These are phyloP conservation scores for Lycaena phlaeas DNA, from an alignment of 2,888 invertebrate species.

Conservation along the genomic window DNA sequence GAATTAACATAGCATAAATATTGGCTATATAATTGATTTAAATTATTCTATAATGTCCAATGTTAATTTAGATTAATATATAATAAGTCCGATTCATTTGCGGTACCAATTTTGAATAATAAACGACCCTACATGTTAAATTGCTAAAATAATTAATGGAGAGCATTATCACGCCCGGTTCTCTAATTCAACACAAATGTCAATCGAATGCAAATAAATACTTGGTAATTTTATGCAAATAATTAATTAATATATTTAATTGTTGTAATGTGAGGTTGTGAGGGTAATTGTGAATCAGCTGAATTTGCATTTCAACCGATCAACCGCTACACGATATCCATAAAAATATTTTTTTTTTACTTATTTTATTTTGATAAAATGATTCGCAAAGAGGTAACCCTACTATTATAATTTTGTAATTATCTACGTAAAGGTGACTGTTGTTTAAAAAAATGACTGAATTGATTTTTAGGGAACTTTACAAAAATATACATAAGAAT, in stretches of 20 bases:
- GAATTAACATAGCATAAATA: constrained; percentile 2
- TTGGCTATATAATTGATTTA: constrained; percentile 3
- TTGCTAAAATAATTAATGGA: constrained; percentile 7
- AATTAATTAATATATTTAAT: not conserved
- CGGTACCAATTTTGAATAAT: constrained; percentile 7
- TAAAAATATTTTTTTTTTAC: no score
- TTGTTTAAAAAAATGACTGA: no score
- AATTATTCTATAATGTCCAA: constrained; percentile 6
- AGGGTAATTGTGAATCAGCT: no score
- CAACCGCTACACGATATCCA: no score
- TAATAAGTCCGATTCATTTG: constrained; percentile 3
- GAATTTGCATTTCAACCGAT: no score
- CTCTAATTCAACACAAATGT: constrained; percentile 6
- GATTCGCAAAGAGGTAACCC: no score
- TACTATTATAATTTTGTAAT: no score
- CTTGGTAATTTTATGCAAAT: constrained; percentile 5
- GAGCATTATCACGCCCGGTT: constrained; percentile 1
- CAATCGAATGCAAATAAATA: constrained; percentile 8
- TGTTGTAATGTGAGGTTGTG: constrained; percentile 1
- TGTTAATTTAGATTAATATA: constrained; percentile 8
- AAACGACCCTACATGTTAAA: constrained; percentile 7
- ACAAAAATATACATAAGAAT: no score
- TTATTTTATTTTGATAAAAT: no score
- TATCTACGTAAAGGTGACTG: no score
- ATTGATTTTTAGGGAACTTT: no score